Percentiles rank a stretch among this genome's conserved stretches.
phyloP scores from a whole-genome alignment of 2,888 invertebrate species.

The Drosophila engyochracea region DNA sequence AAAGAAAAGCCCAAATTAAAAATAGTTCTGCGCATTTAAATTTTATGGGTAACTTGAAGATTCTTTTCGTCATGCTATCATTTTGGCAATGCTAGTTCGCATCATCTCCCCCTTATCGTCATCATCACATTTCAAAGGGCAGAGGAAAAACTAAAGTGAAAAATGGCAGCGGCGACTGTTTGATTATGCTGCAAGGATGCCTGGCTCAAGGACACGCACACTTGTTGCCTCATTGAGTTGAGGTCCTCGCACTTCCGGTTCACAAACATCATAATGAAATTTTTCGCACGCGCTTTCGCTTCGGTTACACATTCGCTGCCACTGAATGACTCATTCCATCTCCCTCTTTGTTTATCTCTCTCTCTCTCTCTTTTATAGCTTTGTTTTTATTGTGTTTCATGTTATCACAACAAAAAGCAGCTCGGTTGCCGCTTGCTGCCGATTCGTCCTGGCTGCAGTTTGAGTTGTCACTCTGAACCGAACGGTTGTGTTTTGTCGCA shows the following conservation, averaged over 20 bases:
- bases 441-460: constrained; percentile 60
- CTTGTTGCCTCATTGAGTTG: constrained; percentile 37
- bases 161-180: constrained; percentile 20
- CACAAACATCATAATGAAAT: constrained; percentile 58
- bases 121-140: not conserved
- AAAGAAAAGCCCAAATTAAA: not conserved
- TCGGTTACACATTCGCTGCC: constrained; percentile 25
- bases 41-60: not conserved
- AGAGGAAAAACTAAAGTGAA: constrained; percentile 18
- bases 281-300: constrained; percentile 31
- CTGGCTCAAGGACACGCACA: constrained; percentile 41
- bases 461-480: constrained; percentile 45
- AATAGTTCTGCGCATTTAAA: not conserved
- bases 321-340: constrained; percentile 1
- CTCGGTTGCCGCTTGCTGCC: not conserved
- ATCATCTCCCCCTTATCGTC: not conserved
- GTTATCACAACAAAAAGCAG: constrained; percentile 20
- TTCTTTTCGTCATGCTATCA: constrained; percentile 4
- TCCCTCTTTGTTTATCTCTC: constrained; percentile 3
- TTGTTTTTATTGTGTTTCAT: constrained; percentile 19
- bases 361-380: not conserved
- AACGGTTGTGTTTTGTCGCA: constrained; percentile 32
- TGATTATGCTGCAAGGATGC: constrained; percentile 27
- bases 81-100: not conserved
- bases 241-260: constrained; percentile 31